Conservation (phyloP, 2,113 vertebrate species). For the Brachirus orientalis region DNA sequence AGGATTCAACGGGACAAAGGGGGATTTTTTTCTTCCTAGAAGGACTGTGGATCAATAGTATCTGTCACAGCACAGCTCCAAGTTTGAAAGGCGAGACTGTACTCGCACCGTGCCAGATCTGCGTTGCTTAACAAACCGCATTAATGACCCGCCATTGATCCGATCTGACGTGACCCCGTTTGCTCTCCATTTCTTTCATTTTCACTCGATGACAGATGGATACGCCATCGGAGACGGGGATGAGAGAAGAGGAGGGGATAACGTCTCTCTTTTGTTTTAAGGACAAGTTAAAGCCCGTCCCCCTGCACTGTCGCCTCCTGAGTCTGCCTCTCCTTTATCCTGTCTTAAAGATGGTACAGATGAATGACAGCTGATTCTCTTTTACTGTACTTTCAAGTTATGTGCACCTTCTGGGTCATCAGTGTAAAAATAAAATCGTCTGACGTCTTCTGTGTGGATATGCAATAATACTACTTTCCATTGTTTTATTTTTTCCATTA, state of each 20-base stretch:
- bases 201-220: constrained; percentile 81
- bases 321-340: constrained; percentile 52
- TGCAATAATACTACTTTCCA: no score
- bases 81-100: constrained; percentile 79
- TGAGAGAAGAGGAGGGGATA: constrained; percentile 77
- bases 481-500: no score
- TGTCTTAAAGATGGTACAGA: constrained; percentile 53
- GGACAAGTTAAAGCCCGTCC: constrained; percentile 79
- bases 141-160: constrained; percentile 82
- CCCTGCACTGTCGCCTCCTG: constrained; percentile 69
- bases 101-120: constrained; percentile 80
- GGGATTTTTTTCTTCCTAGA: constrained; percentile 54
- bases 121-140: constrained; percentile 81
- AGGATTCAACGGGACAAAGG: constrained; percentile 67
- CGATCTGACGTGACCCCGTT: constrained; percentile 74
- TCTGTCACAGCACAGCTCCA: constrained; percentile 77
- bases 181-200: constrained; percentile 82
- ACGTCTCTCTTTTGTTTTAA: constrained; percentile 83
- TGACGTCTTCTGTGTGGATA: neutral
- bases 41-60: constrained; percentile 76
- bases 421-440: constrained; percentile 24
- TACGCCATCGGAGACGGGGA: constrained; percentile 72
- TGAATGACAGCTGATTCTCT: constrained; percentile 60
- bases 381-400: constrained; percentile 65
- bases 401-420: constrained; percentile 34